Evolutionary conservation across 1,140 invertebrate genomes (phyloP).

Genomic region (silkworm (Bombyx mori)): ASM3026992v2 NC_085123.1:14265501-14266000

Average conservation of each 20-base stretch:
- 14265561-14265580: constrained; percentile 9
- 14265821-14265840: too few species aligned
- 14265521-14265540: background rate
- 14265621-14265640: constrained; percentile 29
- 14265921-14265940: too few species aligned
- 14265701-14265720: constrained; percentile 28
- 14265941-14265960: too few species aligned
- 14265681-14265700: constrained; percentile 17
- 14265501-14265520: too few species aligned
- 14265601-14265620: constrained; percentile 32
- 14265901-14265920: too few species aligned
- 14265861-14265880: too few species aligned
- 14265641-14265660: constrained; percentile 44
- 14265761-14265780: background rate
- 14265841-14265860: too few species aligned
- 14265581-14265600: constrained; percentile 25
- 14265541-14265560: background rate
- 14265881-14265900: too few species aligned
- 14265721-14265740: constrained; percentile 42
- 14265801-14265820: too few species aligned
- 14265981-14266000: too few species aligned
- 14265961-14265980: too few species aligned
- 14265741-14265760: constrained; percentile 13
- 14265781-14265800: background rate
- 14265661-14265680: constrained; percentile 48